These are phyloP conservation scores for Melinopterus prodromus DNA, from an alignment of 2,888 invertebrate genomes.

Conservation along the genomic window DNA sequence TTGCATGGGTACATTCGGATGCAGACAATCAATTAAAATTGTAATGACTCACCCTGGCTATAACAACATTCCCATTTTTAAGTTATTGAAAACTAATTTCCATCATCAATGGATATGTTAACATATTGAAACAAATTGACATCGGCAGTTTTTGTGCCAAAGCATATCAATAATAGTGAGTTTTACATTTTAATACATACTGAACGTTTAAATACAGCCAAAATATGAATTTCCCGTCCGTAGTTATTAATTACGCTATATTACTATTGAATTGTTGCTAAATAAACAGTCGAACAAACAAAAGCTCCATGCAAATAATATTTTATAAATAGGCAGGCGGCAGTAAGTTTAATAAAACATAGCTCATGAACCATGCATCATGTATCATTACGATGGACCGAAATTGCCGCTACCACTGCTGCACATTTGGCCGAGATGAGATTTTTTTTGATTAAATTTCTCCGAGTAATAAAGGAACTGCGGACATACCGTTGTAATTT, in stretches of 20 bases:
- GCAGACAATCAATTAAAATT: no score
- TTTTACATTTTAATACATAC: not conserved
- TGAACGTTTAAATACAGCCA: not conserved
- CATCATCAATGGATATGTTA: no score
- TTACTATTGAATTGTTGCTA: not conserved
- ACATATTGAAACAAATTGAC: no score
- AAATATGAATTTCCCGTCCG: not conserved
- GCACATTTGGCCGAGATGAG: not conserved
- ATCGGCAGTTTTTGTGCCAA: no score
- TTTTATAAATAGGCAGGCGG: not conserved
- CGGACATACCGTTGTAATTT: not conserved
- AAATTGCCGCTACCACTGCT: not conserved
- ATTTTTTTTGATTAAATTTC: constrained; percentile 4
- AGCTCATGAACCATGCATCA: not conserved
- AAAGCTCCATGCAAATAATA: not conserved
- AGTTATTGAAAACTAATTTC: no score
- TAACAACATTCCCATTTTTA: no score
- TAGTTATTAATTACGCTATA: not conserved
- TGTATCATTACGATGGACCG: not conserved
- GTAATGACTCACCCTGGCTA: no score
- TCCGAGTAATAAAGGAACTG: not conserved
- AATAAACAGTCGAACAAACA: not conserved
- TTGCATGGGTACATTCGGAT: no score
- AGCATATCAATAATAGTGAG: not conserved
- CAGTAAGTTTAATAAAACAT: not conserved